Evolutionary conservation across 2,797 vertebrate species (phyloP).

Genomic region (Todus mexicanus): DNA sequence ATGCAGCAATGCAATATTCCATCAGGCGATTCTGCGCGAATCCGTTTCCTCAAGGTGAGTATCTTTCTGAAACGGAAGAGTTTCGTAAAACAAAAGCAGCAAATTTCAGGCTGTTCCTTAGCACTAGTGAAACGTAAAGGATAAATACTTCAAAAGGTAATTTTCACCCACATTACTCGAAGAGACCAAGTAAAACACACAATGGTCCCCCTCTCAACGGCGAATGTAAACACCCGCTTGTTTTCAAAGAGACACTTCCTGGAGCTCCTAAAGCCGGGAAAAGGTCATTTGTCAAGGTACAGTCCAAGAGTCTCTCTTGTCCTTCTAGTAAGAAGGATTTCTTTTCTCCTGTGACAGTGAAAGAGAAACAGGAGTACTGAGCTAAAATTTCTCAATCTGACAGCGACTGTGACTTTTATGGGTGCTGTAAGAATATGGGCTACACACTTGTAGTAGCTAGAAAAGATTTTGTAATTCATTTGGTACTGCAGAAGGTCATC

Average conservation of each 20-base stretch:
- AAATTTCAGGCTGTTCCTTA: not conserved
- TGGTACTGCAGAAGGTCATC: slow-evolving; percentile 58
- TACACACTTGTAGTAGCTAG: slow-evolving; percentile 31
- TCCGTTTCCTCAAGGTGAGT: not conserved
- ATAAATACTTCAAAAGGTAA: not conserved
- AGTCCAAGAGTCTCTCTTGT: slow-evolving; percentile 22
- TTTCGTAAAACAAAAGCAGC: not conserved
- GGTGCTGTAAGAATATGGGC: slow-evolving; percentile 57
- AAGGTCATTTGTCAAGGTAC: slow-evolving; percentile 53
- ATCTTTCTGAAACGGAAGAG: not conserved
- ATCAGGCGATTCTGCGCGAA: not conserved
- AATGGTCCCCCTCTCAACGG: not conserved
- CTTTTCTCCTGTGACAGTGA: slow-evolving; percentile 20
- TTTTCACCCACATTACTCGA: not conserved
- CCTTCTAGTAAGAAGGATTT: slow-evolving; percentile 61
- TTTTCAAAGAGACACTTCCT: not conserved
- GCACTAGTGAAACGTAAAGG: not conserved
- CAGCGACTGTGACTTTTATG: slow-evolving; percentile 66
- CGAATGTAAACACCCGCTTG: not conserved
- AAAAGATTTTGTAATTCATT: slow-evolving; percentile 53
- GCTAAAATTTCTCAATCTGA: slow-evolving; percentile 68
- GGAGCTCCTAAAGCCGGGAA: not conserved
- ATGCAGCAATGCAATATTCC: not conserved
- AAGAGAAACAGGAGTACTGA: slow-evolving; percentile 54
- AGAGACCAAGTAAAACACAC: not conserved